Conservation (phyloP, 2,888 invertebrate genomes). For the Drosophila differens region DNA sequence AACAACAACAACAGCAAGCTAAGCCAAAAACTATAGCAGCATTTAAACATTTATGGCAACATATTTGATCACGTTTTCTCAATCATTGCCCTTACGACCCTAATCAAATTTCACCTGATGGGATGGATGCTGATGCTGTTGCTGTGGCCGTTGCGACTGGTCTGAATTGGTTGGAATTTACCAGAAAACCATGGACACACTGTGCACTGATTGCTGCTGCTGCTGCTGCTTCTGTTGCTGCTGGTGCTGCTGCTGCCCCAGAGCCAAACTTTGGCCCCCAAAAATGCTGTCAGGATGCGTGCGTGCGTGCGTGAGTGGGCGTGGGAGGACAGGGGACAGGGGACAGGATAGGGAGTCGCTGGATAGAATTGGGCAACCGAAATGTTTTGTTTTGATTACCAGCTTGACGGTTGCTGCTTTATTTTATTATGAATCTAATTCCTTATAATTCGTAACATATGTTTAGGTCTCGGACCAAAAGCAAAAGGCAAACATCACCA, state of each 20-base stretch:
- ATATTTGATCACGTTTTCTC: conserved; percentile 83
- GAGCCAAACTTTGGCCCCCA: not conserved
- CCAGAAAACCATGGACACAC: conserved; percentile 75
- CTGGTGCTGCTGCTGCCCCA: conserved; percentile 16
- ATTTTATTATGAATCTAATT: conserved; percentile 81
- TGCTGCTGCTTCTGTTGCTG: conserved; percentile 26
- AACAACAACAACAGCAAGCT: not conserved
- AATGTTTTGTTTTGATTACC: conserved; percentile 81
- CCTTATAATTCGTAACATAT: conserved; percentile 81
- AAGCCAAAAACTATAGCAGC: conserved; percentile 63
- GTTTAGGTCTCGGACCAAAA: conserved; percentile 54
- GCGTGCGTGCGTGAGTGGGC: conserved; percentile 50
- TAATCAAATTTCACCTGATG: conserved; percentile 84
- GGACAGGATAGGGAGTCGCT: not conserved
- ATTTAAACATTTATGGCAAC: conserved; percentile 80
- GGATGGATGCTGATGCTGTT: conserved; percentile 38
- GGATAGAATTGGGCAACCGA: conserved; percentile 30
- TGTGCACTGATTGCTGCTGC: conserved; percentile 75
- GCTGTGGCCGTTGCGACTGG: conserved; percentile 6
- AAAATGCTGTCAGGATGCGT: conserved; percentile 38
- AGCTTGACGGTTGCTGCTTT: conserved; percentile 70
- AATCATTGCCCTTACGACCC: conserved; percentile 83
- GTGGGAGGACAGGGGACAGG: conserved; percentile 6
- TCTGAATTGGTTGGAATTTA: conserved; percentile 56
- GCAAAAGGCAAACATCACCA: conserved; percentile 3